These are phyloP conservation scores for Petrosia ficiformis DNA, from an alignment of 37 sponge, comb jelly and placozoan species.

Conservation along the genomic window DNA sequence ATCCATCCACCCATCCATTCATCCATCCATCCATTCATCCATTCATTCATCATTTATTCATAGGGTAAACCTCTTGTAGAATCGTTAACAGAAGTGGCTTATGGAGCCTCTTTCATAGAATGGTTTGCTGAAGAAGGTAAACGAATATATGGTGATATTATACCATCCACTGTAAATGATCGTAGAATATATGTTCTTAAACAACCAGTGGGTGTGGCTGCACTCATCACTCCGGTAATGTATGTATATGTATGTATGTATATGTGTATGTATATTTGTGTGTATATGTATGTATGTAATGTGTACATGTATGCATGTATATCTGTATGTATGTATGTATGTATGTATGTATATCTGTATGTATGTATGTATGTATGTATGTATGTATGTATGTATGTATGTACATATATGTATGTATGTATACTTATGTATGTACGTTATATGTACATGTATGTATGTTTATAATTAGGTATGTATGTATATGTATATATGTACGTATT, in stretches of 20 bases:
- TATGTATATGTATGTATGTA: too few species aligned
- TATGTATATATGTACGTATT: background rate
- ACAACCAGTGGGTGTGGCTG: constrained; percentile 91
- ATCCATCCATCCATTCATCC: too few species aligned
- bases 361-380: too few species aligned
- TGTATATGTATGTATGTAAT: too few species aligned
- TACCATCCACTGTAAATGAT: constrained; percentile 52
- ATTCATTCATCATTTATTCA: too few species aligned
- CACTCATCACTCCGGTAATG: constrained; percentile 78
- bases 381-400: too few species aligned
- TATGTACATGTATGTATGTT: too few species aligned
- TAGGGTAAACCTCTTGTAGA: constrained; percentile 90
- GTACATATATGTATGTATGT: too few species aligned
- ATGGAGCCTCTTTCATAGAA: constrained; percentile 84
- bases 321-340: too few species aligned
- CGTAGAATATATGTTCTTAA: constrained; percentile 41
- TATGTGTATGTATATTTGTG: constrained; percentile 52
- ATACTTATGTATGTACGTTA: background rate
- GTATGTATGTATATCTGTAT: constrained; percentile 54
- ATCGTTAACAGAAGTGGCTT: constrained; percentile 76
- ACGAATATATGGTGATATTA: constrained; percentile 66
- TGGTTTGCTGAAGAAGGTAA: constrained; percentile 91
- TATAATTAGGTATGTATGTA: too few species aligned
- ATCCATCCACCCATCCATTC: too few species aligned
- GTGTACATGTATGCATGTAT: too few species aligned